Evolutionary conservation across 1,140 invertebrate species (phyloP).

Genomic region (Arion vulgaris): DNA sequence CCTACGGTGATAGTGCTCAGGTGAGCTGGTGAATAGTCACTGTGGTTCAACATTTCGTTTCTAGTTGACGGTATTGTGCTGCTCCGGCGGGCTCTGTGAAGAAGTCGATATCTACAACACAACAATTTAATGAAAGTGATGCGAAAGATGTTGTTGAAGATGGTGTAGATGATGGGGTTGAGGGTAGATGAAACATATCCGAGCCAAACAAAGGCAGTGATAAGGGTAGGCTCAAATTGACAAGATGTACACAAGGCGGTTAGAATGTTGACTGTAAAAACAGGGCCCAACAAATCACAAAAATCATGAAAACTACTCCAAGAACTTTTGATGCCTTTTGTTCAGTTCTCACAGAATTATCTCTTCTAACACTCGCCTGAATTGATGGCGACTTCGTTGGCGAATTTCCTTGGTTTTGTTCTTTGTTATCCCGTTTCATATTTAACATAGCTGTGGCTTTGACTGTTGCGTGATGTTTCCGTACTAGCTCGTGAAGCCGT

Average conservation of each 20-base stretch:
- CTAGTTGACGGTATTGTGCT: conserved; percentile 23
- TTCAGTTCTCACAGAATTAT: conserved; percentile 79
- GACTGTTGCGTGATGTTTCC: conserved; percentile 64
- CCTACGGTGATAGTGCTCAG: neutral
- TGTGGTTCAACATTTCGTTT: conserved; percentile 24
- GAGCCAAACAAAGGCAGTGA: conserved; percentile 70
- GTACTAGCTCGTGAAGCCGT: conserved; percentile 55
- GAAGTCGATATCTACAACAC: conserved; percentile 58
- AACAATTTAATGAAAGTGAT: conserved; percentile 69
- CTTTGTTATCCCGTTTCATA: conserved; percentile 50
- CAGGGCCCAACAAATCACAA: conserved; percentile 71
- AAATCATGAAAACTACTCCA: conserved; percentile 71
- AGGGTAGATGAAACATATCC: conserved; percentile 71
- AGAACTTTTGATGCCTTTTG: conserved; percentile 88
- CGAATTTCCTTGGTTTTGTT: neutral
- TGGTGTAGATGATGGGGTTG: conserved; percentile 74
- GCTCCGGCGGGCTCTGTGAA: conserved; percentile 48
- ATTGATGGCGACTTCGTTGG: neutral
- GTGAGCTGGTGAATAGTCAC: neutral
- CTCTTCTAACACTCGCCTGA: neutral
- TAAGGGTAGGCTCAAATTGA: conserved; percentile 68
- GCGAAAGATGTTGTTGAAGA: conserved; percentile 72
- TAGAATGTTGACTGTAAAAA: conserved; percentile 71
- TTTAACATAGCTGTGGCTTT: neutral
- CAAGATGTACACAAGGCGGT: conserved; percentile 73